Evolutionary conservation across 2,888 invertebrate genomes (phyloP), one percentile per base, ranked within the genome.

Genomic region (Sphaeridia pumilis): DNA sequence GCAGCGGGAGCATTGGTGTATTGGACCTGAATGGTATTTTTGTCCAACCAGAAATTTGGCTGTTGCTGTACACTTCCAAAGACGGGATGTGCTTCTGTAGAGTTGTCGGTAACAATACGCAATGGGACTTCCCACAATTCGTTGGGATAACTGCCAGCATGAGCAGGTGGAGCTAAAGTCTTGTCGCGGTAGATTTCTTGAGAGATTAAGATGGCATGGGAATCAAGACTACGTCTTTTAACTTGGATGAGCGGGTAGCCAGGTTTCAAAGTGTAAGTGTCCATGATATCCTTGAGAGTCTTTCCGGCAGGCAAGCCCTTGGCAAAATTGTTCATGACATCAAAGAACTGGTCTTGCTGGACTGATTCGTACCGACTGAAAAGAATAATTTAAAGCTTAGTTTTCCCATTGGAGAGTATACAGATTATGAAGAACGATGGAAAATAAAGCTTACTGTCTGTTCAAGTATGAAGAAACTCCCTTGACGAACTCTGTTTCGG

Each of bases 261-360:
- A 7, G 56, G 46, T 42, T 63, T 59, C 10, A 59, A 55, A 1
- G 64, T 63, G 61, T 60, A 65, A 17, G 63, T 61, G 46, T 65
- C 60, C 63, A 65, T 61, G 17, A 65, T 58, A 1, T 58, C 54
- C 54, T 63, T 60, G 17, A 65, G 51, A 1, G 61, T 25, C 1
- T 2, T 21, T 5, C 24, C 49, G 1, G 49, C 0, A 25, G 60
- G 60, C 12, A 61, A 34, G n/a, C 20, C 20, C n/a, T n/a, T n/a
- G 12, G 38, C 38, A 38, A 17, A 38, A 17, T 14, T 5, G 12
- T 38, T 14, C 38, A 38, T 17, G 7, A 20, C 38, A 5, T 5
- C 17, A 17, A 38, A 38, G 4, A 38, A 17, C 20, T 17, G 38
- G 12, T 38, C 38, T 38, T 38, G 38, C 20, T 38, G 17, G 7